phyloP scores from a whole-genome alignment of 2,113 vertebrate genomes.

The Theristicus caerulescens region DNA sequence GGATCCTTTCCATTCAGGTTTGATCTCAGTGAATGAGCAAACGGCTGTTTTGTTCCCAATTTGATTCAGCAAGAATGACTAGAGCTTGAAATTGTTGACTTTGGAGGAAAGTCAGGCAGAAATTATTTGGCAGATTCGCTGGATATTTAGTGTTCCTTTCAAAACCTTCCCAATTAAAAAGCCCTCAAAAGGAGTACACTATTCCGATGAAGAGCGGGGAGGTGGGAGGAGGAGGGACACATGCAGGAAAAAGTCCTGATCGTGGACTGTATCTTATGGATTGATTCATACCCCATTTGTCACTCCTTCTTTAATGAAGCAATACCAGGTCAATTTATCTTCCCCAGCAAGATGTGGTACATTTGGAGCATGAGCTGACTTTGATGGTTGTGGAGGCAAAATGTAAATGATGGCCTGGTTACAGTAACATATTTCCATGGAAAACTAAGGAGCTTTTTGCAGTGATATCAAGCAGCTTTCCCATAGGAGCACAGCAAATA shows the following conservation, averaged over 20 bases:
- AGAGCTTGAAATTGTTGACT: neutral
- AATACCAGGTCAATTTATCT: neutral
- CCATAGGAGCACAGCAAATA: neutral
- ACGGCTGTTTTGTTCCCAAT: neutral
- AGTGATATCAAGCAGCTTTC: neutral
- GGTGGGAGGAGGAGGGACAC: neutral
- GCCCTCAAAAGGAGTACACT: neutral
- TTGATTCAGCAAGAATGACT: neutral
- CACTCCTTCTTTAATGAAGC: neutral
- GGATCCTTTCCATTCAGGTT: neutral
- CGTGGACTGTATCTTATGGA: rapidly evolving
- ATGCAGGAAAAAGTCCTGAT: neutral
- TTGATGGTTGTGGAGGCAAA: neutral
- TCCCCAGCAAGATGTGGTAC: neutral
- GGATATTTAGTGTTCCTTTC: neutral
- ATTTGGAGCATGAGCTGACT: neutral
- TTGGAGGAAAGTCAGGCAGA: neutral
- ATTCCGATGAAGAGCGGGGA: neutral
- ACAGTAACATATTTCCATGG: neutral
- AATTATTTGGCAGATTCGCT: neutral
- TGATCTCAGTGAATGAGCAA: neutral
- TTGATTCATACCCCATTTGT: neutral
- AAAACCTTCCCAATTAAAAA: neutral
- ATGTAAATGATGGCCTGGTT: neutral
- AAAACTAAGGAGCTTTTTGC: neutral